A percentile compares a stretch with the other conserved stretches of the same genome.
phyloP scores from a whole-genome alignment of 2,113 vertebrate genomes.

The Platycercus adscitus region DNA sequence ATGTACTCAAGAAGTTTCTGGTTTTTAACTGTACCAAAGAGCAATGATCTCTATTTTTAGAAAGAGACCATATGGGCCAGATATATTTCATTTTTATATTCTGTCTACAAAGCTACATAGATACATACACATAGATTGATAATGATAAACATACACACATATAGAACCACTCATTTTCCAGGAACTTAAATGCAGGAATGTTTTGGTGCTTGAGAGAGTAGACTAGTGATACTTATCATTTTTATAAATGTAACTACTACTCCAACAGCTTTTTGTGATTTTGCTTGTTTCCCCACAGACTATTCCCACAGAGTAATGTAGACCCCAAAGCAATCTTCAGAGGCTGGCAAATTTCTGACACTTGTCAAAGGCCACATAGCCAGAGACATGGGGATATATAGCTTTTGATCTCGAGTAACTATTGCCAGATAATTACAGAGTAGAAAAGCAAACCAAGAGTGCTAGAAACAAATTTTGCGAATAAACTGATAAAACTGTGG shows the following conservation, averaged over 20 bases:
- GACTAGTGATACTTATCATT: not conserved
- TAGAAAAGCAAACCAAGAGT: not conserved
- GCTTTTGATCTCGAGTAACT: not conserved
- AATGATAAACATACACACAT: not conserved
- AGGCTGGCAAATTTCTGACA: not conserved
- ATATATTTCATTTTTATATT: not conserved
- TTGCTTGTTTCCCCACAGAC: not conserved
- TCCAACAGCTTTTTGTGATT: not conserved
- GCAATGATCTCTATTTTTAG: not conserved
- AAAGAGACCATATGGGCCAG: not conserved
- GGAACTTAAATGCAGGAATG: not conserved
- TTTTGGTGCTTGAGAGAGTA: not conserved
- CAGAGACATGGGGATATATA: not conserved
- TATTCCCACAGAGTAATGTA: not conserved
- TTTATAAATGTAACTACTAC: not conserved
- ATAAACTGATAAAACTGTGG: conserved; percentile 7
- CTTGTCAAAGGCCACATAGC: not conserved
- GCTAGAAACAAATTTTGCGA: conserved; percentile 7
- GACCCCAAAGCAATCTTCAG: not conserved
- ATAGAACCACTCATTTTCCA: not conserved
- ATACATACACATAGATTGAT: not conserved
- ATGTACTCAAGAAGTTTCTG: not conserved
- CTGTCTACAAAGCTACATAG: not conserved
- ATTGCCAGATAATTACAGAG: not conserved
- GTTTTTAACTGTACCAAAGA: not conserved